These are phyloP conservation scores for Ophion ellenae DNA, from an alignment of 2,888 invertebrate genomes.

Conservation along the genomic window DNA sequence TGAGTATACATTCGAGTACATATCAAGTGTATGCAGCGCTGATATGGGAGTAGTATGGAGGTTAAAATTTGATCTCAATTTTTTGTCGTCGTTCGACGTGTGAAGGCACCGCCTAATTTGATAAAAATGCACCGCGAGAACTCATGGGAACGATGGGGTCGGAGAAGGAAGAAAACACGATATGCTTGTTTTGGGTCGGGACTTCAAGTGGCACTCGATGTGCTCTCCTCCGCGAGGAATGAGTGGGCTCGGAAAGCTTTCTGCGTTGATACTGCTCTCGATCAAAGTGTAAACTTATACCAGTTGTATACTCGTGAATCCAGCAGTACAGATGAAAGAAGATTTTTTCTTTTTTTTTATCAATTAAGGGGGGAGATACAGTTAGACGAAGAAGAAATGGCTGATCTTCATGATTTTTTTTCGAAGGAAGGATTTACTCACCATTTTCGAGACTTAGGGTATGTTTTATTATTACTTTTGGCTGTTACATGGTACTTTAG, in stretches of 20 bases:
- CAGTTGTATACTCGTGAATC: not conserved
- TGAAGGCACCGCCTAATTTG: not conserved
- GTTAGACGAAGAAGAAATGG: not conserved
- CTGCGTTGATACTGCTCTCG: slow-evolving; percentile 37
- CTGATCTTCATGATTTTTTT: too few relatives aligned
- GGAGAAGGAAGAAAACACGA: slow-evolving; percentile 18
- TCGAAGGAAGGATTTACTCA: too few relatives aligned
- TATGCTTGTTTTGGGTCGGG: slow-evolving; percentile 33
- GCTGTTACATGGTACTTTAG: too few relatives aligned
- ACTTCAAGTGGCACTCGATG: slow-evolving; percentile 52
- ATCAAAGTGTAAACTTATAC: slow-evolving; percentile 33
- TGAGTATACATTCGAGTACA: too few relatives aligned
- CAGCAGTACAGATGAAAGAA: not conserved
- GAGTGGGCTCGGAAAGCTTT: slow-evolving; percentile 45
- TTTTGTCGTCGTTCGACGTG: not conserved
- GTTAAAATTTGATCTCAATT: not conserved
- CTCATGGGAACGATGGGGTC: slow-evolving; percentile 51
- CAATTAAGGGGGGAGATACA: too few relatives aligned
- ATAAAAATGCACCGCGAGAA: slow-evolving; percentile 7
- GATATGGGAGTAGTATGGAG: not conserved
- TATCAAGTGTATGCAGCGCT: not conserved
- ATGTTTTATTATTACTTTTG: too few relatives aligned
- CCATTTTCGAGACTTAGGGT: too few relatives aligned
- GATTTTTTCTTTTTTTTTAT: not conserved
- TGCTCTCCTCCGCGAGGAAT: slow-evolving; percentile 18